Conservation (phyloP, 1,140 invertebrate genomes). For the Temnothorax longispinosus region DNA sequence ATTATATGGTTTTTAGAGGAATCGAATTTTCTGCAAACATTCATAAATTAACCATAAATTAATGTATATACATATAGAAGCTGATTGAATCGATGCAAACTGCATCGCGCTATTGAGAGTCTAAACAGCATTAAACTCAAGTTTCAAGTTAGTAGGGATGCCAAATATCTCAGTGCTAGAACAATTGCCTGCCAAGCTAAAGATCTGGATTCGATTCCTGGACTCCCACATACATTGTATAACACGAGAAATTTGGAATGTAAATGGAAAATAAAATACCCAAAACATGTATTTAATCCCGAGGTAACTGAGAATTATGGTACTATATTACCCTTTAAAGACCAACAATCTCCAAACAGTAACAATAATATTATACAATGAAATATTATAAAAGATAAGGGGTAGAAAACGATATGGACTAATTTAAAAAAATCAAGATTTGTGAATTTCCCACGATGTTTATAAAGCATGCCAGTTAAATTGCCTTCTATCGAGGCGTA, state of each 20-base stretch:
- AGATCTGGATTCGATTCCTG: neutral
- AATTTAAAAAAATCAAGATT: neutral
- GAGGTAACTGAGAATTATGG: neutral
- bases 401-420: neutral
- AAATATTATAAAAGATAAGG: no score
- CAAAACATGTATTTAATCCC: neutral
- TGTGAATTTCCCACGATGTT: constrained; percentile 15
- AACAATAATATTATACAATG: no score
- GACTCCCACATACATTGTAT: neutral
- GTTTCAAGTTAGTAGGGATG: neutral
- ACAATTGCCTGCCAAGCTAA: neutral
- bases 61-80: neutral
- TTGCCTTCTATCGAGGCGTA: constrained; percentile 90
- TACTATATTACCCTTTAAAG: neutral
- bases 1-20: neutral
- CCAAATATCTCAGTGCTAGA: neutral
- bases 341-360: neutral
- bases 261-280: no score
- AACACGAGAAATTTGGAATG: neutral
- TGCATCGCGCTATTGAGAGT: neutral
- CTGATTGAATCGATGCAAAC: neutral
- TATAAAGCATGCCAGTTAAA: constrained; percentile 15
- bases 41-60: neutral
- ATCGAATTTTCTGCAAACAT: neutral
- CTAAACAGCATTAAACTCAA: neutral